Conservation (phyloP, 2,888 invertebrate species). For the Limulus polyphemus region DNA sequence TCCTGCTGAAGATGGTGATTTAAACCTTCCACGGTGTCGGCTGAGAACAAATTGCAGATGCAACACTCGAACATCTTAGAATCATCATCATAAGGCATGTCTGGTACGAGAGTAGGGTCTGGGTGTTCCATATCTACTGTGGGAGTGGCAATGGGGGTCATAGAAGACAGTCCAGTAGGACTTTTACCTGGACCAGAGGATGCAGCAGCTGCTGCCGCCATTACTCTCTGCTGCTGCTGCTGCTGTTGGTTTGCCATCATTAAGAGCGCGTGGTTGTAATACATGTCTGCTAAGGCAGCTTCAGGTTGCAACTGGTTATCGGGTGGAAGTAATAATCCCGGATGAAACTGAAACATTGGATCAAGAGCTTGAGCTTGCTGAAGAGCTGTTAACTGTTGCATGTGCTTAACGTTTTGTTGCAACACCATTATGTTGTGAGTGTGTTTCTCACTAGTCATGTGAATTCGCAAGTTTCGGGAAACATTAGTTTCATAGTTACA, state of each 20-base stretch:
- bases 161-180: slow-evolving; percentile 11
- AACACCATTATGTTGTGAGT: slow-evolving; percentile 94
- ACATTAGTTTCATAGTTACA: slow-evolving; percentile 98
- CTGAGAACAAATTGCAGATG: slow-evolving; percentile 79
- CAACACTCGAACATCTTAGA: slow-evolving; percentile 69
- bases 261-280: slow-evolving; percentile 83
- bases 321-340: slow-evolving; percentile 31
- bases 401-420: slow-evolving; percentile 92
- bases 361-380: slow-evolving; percentile 35
- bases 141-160: slow-evolving; percentile 54
- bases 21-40: slow-evolving; percentile 78
- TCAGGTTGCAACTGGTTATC: slow-evolving; percentile 57
- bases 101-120: slow-evolving; percentile 52
- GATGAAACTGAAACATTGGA: slow-evolving; percentile 34
- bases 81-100: slow-evolving; percentile 32
- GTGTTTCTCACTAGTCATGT: slow-evolving; percentile 97
- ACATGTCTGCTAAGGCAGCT: slow-evolving; percentile 82
- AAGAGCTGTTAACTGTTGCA: slow-evolving; percentile 75
- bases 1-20: slow-evolving; percentile 85
- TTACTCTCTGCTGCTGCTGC: slow-evolving; percentile 32
- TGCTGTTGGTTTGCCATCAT: slow-evolving; percentile 55
- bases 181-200: slow-evolving; percentile 28
- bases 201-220: slow-evolving; percentile 31
- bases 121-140: slow-evolving; percentile 75
- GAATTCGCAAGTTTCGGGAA: slow-evolving; percentile 87